phyloP scores from a whole-genome alignment of 2,888 invertebrate genomes.

The Nephrotoma guestfalica region DNA sequence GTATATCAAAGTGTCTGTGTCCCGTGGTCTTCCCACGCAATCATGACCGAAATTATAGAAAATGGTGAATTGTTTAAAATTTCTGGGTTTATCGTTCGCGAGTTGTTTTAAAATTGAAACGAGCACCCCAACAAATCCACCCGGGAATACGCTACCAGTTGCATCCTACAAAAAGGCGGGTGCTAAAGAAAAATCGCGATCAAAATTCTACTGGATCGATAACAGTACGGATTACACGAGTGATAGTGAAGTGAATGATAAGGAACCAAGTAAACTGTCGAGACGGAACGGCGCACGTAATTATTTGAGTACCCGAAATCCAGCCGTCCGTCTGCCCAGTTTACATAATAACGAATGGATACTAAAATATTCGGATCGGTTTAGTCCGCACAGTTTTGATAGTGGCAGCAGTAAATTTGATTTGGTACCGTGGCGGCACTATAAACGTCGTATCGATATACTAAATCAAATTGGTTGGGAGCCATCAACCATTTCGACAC shows the following conservation, averaged over 20 bases:
- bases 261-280: not conserved
- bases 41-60: not conserved
- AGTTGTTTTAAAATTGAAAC: not conserved
- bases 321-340: not conserved
- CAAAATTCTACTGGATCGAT: not conserved
- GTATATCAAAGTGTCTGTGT: not conserved
- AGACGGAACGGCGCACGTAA: not conserved
- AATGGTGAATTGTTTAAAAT: not conserved
- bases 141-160: not conserved
- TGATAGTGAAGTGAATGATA: not conserved
- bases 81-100: not conserved
- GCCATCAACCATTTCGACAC: constrained; percentile 10
- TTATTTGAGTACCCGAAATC: not conserved
- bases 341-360: constrained; percentile 22
- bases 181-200: not conserved
- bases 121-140: not conserved
- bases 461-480: constrained; percentile 21
- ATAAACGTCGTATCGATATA: constrained; percentile 21
- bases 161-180: not conserved
- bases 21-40: not conserved
- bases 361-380: constrained; percentile 22
- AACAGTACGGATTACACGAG: not conserved
- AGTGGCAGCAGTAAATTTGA: constrained; percentile 21
- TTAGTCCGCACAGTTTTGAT: constrained; percentile 29
- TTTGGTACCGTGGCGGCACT: constrained; percentile 27